A percentile compares a stretch with the other conserved stretches of the same genome.
These are phyloP conservation scores for Hypercompe scribonia DNA, from an alignment of 2,888 invertebrate species.

Conservation along the genomic window DNA sequence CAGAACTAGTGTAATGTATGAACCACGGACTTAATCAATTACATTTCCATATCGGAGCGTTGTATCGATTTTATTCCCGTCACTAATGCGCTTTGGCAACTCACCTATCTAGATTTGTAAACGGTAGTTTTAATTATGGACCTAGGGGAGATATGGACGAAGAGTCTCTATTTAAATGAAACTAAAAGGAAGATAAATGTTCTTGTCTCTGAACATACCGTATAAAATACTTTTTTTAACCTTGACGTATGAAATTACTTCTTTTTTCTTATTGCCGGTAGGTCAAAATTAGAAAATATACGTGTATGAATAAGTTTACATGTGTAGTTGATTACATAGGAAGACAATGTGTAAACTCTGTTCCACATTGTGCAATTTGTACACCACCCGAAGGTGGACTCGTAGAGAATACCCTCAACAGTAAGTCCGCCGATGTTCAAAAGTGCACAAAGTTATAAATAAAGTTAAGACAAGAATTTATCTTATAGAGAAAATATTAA, in stretches of 20 bases:
- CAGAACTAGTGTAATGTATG: not conserved
- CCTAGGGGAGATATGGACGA: constrained; percentile 3
- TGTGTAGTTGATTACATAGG: too few relatives aligned
- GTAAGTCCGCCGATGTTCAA: too few relatives aligned
- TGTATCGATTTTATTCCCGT: constrained; percentile 41
- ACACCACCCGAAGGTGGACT: too few relatives aligned
- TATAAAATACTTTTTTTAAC: not conserved
- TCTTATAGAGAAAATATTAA: too few relatives aligned
- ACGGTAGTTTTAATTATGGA: constrained; percentile 16
- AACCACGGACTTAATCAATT: constrained; percentile 37
- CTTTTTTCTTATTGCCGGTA: too few relatives aligned
- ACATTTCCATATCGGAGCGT: constrained; percentile 37
- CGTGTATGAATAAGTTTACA: too few relatives aligned
- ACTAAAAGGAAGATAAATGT: not conserved
- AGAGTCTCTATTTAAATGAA: not conserved
- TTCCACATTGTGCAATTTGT: too few relatives aligned
- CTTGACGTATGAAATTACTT: not conserved
- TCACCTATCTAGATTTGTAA: constrained; percentile 21
- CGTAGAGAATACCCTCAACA: too few relatives aligned
- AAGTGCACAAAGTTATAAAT: too few relatives aligned
- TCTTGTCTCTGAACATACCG: not conserved
- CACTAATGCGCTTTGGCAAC: constrained; percentile 28
- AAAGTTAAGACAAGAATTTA: too few relatives aligned
- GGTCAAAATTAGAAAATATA: too few relatives aligned
- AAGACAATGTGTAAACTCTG: too few relatives aligned